A percentile compares a stretch with the other conserved stretches of the same genome.
Conservation (phyloP, 2,797 vertebrate genomes). For the Decapterus maruadsi region DNA sequence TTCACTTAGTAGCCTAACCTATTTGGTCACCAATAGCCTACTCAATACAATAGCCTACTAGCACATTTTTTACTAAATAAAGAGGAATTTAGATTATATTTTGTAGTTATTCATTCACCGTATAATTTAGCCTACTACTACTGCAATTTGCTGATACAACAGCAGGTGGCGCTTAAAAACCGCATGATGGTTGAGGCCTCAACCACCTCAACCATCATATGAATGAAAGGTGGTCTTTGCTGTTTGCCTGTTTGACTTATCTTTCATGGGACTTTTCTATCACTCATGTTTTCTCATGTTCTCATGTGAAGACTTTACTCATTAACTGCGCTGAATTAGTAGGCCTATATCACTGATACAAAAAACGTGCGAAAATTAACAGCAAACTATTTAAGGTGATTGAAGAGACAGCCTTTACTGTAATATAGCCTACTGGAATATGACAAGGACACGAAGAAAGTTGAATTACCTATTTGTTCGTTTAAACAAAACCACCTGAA, state of each 20-base stretch:
- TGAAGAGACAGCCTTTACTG: not conserved
- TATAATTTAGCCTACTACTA: no score
- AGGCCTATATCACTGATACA: not conserved
- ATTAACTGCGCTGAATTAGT: not conserved
- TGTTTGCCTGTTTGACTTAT: not conserved
- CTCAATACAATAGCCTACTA: no score
- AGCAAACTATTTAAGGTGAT: not conserved
- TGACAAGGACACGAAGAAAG: not conserved
- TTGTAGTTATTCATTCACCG: not conserved
- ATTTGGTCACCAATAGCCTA: no score
- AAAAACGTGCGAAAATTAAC: not conserved
- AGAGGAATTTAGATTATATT: not conserved
- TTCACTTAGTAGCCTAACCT: no score
- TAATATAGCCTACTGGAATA: not conserved
- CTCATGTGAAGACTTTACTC: not conserved
- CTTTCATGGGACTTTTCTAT: not conserved
- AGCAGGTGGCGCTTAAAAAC: slow-evolving; percentile 33
- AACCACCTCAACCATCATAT: not conserved
- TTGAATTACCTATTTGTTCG: not conserved
- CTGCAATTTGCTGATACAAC: not conserved
- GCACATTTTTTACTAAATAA: not conserved
- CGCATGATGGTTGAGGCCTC: not conserved
- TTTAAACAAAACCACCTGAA: not conserved
- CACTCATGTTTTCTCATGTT: not conserved
- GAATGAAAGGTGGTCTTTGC: not conserved